Evolutionary conservation across 2,888 invertebrate genomes (phyloP), one percentile per base, ranked within the genome.

Genomic region (Unio delphinus): DNA sequence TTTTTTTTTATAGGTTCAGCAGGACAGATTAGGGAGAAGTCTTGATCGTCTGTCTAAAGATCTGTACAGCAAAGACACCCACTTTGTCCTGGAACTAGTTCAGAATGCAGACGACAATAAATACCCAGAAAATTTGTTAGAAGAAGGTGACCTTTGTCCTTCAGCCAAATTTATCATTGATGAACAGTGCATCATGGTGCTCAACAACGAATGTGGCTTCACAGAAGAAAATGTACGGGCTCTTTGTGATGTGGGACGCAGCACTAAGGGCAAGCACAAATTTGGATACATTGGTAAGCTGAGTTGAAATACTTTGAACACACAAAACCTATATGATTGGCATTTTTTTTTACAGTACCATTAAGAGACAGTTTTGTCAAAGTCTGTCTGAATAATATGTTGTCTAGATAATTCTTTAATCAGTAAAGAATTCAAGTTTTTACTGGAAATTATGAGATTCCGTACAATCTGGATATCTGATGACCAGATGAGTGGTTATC

Each of bases 41-140:
- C 75, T 90, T 45, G 87, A 89, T 69, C 74, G 86, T 34, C 68
- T 87, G 54, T 87, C 87, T 4, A 83, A 82, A 62, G 87, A 87
- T 65, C 73, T 88, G 28, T 89, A 89, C 79, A 86, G 87, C 79
- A 88, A 87, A 68, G 88, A 89, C 72, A 88, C 88, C 7, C 90
- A 90, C 80, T 90, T 90, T 82, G 87, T 90, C 20, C 80, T 89
- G 57, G 90, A 90, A 78, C 78, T 90, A 65, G 83, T 87, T 58
- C 90, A 90, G 83, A 90, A 90, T 80, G 90, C 90, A 30, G 90
- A 90, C 64, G 90, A 90, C 78, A 90, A 90, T 73, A 68, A 73
- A 66, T 90, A 90, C 80, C 74, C 81, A n/a, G 79, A 80, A 17
- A 74, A 80, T 6, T 66, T 84, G 45, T 62, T 75, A 28, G 68